Evolutionary conservation across 2,888 invertebrate genomes (phyloP), one percentile per base, ranked within the genome.

Genomic region (Pecten maximus): DNA sequence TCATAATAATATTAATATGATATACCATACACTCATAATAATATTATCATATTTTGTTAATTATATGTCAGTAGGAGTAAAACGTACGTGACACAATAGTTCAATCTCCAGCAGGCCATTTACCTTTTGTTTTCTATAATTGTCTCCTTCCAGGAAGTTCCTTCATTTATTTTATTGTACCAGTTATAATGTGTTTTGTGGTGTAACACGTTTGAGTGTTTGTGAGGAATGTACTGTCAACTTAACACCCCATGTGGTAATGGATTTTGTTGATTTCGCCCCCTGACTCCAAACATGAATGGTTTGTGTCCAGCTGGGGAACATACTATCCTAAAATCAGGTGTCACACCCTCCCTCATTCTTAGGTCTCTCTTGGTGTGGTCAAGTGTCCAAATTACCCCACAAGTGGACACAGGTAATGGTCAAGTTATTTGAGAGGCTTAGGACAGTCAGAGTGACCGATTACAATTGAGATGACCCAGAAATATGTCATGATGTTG

Each of bases 381-480:
- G 74, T 74, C 74, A 74, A 74, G 74, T 74, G 74, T 74, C 74
- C 74, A 35, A 74, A 74, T 74, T 74, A 74, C 74, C 74, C 28
- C 74, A 74, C 74, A 74, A 74, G 74, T 74, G 74, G 74, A 74
- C 74, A 74, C 74, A 74, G 10, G 74, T 74, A 74, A 74, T 74
- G 74, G 74, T 74, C 74, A 74, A 74, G 35, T 10, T 74, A 28
- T 28, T 74, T 12, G n/a, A 74, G 60, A 28, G 35, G 12, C 74
- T 74, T 35, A 6, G 35, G 28, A 10, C 74, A 74, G 74, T 74
- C 74, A 74, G 28, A 23, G 74, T 74, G 35, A 74, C 35, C 74
- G 23, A 35, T 74, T 15, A 35, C 23, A n/a, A 60, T 74, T 74
- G 10, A 74, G 74, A 74, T 35, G 74, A 74, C 74, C 74, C 35